Base-by-base conservation (phyloP, 2,888 invertebrate genomes). In the Acheta domesticus region DNA sequence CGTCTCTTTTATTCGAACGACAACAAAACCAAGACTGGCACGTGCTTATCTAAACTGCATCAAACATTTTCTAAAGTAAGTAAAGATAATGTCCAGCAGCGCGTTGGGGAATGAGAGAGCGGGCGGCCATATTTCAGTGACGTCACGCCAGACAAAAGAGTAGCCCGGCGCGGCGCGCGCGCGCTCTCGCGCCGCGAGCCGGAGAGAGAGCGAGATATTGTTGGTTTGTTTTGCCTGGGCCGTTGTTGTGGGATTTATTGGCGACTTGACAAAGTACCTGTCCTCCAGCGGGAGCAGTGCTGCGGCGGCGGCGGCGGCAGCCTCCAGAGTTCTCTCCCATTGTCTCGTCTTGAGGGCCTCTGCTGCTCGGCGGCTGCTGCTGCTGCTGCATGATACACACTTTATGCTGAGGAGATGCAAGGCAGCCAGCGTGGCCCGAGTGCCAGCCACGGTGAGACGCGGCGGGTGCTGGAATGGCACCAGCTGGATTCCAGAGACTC, bases 221-320 rank as follows among this genome's bases (percentile, higher is more conserved):
- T 77, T 79, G 79, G 80, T 80, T 80, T 80, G 80, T 80, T 80
- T 80, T 80, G 80, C 77, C 62, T 79, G 62, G 74, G 77, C 75
- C 78, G 80, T 79, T 80, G 80, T 81, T 79, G 79, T 79, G 80
- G 81, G 81, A 81, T 81, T 81, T 81, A 81, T 81, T 81, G 81
- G 80, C 78, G 77, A 79, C 77, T 80, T 81, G 81, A 81, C 81
- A 81, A 81, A 81, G 81, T 81, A 80, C 81, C 81, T 80, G 81
- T 81, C 81, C 50, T 62, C 48, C n/a, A 5, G 36, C 36, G 36
- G 8, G 36, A 36, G 36, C 36, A 36, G 62, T 12, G 62, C 16
- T 1, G 62, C 62, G 62, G 23, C 23, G 50, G 50, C 50, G 12
- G 19, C 62, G 48, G 74, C 77, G 73, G 48, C 48, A 49, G 48